Evolutionary conservation across 2,113 vertebrate species (phyloP).

Genomic region (Hippocampus abdominalis): DNA sequence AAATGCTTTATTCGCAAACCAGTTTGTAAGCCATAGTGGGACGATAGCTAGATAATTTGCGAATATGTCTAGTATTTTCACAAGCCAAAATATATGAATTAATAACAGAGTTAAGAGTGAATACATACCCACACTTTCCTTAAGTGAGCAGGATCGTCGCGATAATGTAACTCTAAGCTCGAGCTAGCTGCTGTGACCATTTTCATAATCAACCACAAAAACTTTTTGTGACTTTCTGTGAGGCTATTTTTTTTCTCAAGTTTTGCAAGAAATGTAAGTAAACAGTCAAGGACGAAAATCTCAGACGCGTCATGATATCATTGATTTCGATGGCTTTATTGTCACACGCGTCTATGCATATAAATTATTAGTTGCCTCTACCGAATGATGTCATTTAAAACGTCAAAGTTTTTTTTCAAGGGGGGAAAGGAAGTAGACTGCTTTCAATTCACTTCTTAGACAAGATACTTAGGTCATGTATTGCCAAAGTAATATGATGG

Average conservation of each 20-base stretch:
- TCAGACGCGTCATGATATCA: conserved; percentile 13
- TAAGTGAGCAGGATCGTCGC: background rate
- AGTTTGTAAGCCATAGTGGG: background rate
- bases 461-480: background rate
- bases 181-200: background rate
- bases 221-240: background rate
- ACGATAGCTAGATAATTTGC: background rate
- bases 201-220: background rate
- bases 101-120: background rate
- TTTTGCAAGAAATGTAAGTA: background rate
- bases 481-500: background rate
- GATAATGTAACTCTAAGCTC: background rate
- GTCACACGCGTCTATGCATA: background rate
- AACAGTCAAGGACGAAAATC: conserved; percentile 4
- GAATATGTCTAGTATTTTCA: background rate
- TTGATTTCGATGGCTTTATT: conserved; percentile 7
- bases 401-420: background rate
- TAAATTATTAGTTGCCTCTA: conserved; percentile 1
- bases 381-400: background rate
- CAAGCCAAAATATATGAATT: background rate
- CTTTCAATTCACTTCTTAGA: background rate
- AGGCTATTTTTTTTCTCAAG: background rate
- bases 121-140: conserved; percentile 6
- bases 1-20: background rate
- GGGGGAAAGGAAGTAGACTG: background rate